Evolutionary conservation across 2,888 invertebrate species (phyloP), one percentile per base, ranked within the genome.

Genomic region (Drosophila diplacantha): DNA sequence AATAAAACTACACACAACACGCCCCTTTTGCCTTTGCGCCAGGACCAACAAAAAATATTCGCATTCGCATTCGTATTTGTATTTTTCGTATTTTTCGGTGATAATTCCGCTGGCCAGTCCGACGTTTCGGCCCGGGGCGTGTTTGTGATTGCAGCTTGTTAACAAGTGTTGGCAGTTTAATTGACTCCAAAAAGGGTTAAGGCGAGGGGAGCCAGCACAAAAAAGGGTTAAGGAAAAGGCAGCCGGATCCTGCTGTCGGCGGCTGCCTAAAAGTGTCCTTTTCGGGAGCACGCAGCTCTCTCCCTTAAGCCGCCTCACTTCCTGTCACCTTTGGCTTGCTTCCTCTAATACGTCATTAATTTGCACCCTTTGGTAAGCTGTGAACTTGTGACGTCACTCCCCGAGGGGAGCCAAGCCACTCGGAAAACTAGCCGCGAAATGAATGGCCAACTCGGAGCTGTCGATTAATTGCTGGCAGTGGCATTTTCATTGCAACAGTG

Each of bases 101-200:
- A 77, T 77, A 77, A 77, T 77, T 79, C 65, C 65, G 74, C 53
- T 68, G 58, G 56, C 35, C 66, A 53, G 65, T 68, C 47, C 18
- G 47, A 16, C 44, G 3, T 39, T 32, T 38, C 71, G 69, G 83
- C 85, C 84, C 69, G 76, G 82, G 84, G 84, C 84, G 84, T 84
- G 83, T 81, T 78, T 75, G 84, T 83, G 84, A 84, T 85, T 83
- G 83, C 78, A 81, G 83, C 81, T 83, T 85, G 85, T 83, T 83
- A 85, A 84, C 85, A 85, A 85, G 83, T 85, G 85, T 85, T 85
- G 84, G 83, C 85, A 85, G 84, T 85, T 84, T 85, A 85, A 85
- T 85, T 83, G 85, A 83, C 83, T 81, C 44, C 47, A 44, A 41
- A 41, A 26, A 55, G 41, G 35, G 35, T 3, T 16, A 26, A 32